A percentile compares a stretch with the other conserved stretches of the same genome.
Conservation (phyloP, 2,888 invertebrate species). For the Teleogryllus oceanicus region DNA sequence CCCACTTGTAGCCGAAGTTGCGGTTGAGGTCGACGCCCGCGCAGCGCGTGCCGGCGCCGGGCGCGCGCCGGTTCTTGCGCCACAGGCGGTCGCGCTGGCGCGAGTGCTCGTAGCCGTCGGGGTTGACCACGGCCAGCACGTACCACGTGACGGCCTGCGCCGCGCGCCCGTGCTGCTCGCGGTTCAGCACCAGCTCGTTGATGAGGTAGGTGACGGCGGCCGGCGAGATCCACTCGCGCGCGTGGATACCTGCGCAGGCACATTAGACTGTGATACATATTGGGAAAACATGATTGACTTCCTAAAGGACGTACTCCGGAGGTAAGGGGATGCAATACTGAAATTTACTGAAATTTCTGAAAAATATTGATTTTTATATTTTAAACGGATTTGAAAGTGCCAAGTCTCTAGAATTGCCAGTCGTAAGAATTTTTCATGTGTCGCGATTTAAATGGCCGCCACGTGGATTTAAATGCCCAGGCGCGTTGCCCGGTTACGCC, state of each 20-base stretch:
- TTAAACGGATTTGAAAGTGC: no score
- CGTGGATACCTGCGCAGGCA: conserved; percentile 61
- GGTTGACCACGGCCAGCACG: conserved; percentile 71
- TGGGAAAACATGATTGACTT: no score
- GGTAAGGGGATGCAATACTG: no score
- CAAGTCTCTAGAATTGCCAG: no score
- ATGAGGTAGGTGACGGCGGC: conserved; percentile 75
- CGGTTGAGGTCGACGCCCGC: conserved; percentile 79
- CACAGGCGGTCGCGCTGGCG: conserved; percentile 65
- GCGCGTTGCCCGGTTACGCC: no score
- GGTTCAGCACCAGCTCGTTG: conserved; percentile 65
- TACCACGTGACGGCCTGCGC: conserved; percentile 60
- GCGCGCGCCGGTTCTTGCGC: conserved; percentile 66
- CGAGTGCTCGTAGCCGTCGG: conserved; percentile 85
- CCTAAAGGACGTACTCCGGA: no score
- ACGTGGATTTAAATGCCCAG: no score
- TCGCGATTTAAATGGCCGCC: no score
- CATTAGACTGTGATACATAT: fast-evolving
- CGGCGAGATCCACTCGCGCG: conserved; percentile 85
- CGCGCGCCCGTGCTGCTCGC: conserved; percentile 58
- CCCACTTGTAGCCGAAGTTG: conserved; percentile 86
- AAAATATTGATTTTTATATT: no score
- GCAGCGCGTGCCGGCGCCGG: conserved; percentile 58
- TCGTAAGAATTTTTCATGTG: no score
- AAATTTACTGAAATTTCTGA: no score